Evolutionary conservation across 2,888 invertebrate species (phyloP), one percentile per base, ranked within the genome.

Genomic region (Caenorhabditis sinica): DNA sequence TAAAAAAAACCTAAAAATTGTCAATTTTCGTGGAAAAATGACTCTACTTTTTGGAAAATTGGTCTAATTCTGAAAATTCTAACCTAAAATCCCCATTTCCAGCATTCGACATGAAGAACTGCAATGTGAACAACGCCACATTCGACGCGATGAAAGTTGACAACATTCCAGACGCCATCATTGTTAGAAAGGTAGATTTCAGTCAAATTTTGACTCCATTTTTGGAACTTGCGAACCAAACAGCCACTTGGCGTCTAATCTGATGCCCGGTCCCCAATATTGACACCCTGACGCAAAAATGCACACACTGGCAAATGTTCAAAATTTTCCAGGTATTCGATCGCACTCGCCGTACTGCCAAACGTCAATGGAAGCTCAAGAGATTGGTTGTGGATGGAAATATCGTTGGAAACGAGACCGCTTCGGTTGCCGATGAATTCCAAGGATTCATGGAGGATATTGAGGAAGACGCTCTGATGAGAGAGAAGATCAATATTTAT

Each of bases 401-500:
- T 63, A 87, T 90, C 49, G 89, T 89, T 49, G 87, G 89, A 81
- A 85, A 91, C 43, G 94, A 94, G 25, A 93, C 93, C 2, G 93
- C 92, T 51, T 93, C 93, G 65, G 92, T 93, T 36, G 93, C 93
- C 61, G 93, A 90, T 15, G 56, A 91, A 36, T 92, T 91, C 85
- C 83, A 85, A 66, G 82, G 89, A 90, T 99, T 99, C 94, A 94
- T 98, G 93, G 97, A 98, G 90, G 99, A 99, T 93, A 94, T 99
- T 87, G 99, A 99, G 93, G 98, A 99, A 93, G 97, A 99, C 93
- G 95, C 95, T 4, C 95, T 95, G 17, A 95, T 96, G 92, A 95
- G 99, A 76, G 96, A 96, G 93, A 96, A 97, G 93, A 95, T 99
- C 68, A 98, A 98, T 93, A 97, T 99, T 86, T 99, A 96, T 94